Percentiles rank a stretch among this genome's conserved stretches.
These are phyloP conservation scores for Chaenocephalus aceratus DNA, from an alignment of 2,113 vertebrate genomes.

Conservation along the genomic window DNA sequence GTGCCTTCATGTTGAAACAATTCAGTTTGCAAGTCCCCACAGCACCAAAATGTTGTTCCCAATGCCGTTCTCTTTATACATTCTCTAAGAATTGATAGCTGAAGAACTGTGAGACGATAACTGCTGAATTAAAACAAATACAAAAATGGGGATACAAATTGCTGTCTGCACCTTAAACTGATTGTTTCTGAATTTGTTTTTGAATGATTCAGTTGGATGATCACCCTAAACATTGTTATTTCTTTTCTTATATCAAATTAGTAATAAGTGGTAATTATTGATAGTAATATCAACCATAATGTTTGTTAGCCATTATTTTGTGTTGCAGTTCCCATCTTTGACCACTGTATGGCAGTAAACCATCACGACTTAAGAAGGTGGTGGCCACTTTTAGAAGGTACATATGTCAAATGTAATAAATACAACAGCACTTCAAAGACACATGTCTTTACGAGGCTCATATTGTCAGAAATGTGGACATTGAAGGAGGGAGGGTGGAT, in stretches of 20 bases:
- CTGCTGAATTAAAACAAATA: too few relatives aligned
- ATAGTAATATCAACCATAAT: background rate
- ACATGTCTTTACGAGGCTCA: too few relatives aligned
- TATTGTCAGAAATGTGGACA: background rate
- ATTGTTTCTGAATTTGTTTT: background rate
- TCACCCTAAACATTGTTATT: background rate
- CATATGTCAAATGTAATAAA: too few relatives aligned
- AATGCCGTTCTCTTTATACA: too few relatives aligned
- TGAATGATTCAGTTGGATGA: background rate
- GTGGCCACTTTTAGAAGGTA: too few relatives aligned
- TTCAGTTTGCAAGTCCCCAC: background rate
- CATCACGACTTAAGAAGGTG: background rate
- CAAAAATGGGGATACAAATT: too few relatives aligned
- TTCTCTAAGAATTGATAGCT: too few relatives aligned
- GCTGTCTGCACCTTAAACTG: too few relatives aligned
- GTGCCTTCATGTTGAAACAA: background rate
- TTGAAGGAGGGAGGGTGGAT: background rate
- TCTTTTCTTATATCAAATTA: too few relatives aligned
- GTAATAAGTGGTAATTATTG: background rate
- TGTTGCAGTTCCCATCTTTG: background rate
- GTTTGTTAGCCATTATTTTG: background rate
- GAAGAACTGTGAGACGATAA: too few relatives aligned
- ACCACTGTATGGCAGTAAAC: slow-evolving; percentile 29
- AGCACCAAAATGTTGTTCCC: background rate
- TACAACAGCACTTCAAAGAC: too few relatives aligned